Base-by-base conservation (phyloP, 2,113 vertebrate species). In the Panthera leo region DNA sequence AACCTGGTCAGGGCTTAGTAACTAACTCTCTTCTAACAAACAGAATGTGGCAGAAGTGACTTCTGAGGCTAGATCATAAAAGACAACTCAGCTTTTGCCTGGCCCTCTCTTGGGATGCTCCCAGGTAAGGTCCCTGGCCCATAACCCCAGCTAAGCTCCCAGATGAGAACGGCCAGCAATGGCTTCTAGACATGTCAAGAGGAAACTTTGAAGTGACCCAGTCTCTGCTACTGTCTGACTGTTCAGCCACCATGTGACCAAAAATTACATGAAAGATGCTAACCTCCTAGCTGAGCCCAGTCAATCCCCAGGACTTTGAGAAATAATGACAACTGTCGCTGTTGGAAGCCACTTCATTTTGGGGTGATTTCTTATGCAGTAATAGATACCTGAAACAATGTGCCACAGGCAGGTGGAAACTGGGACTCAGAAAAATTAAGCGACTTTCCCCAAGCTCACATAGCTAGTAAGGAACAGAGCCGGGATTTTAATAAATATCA, bases 21-120 rank as follows among this genome's bases (percentile, higher is more conserved):
- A n/a, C 76, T 76, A 76, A 95, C 23, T 85, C 61, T 87, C 82
- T 94, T 91, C 51, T 27, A 82, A 79, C 34, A 80, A 96, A 89
- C 34, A 94, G 61, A 90, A 86, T 48, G 12, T 23, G 67, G 61
- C 65, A 18, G 79, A 75, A 70, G 78, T 63, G 42, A 23, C 65
- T 91, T 80, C 1, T 53, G 65, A 65, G n/a, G 25, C 25, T 80
- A 70, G 68, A 84, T 80, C 25, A 68, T 79, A 80, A 39, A 90
- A 89, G 70, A 91, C 36, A 53, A 45, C 34, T 36, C 45, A 65
- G 84, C 48, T 84, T 89, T 93, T 48, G 29, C 23, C 42, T 79
- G 80, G 39, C 23, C 34, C 4, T 78, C 85, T 93, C 48, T 11
- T 21, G 61, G 73, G 51, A 87, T 53, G 31, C 89, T 91, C 76